Evolutionary conservation across 2,797 vertebrate genomes (phyloP), one percentile per base, ranked within the genome.

Genomic region (Podarcis lilfordi): DNA sequence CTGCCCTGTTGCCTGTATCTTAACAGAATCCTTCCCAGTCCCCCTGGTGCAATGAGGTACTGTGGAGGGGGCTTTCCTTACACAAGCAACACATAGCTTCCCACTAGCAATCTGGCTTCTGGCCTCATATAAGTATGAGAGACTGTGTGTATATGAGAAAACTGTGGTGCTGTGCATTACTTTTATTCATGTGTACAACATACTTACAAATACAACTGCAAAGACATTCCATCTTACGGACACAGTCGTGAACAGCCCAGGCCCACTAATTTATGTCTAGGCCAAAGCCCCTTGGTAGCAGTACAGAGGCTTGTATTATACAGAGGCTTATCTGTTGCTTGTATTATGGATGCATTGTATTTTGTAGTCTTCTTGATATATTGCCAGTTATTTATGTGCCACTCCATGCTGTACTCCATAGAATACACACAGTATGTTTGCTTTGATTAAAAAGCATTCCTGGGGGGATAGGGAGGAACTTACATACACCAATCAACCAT

Each of bases 401-500:
- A 93, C 80, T 59, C 61, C 89, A 79, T 76, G 68, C 85, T 71
- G 45, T n/a, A 85, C 82, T 92, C 92, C 91, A 82, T 9, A 37
- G 90, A 86, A 89, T 94, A 91, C 3, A 32, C 3, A 29, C 74
- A 64, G 29, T 74, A 82, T 92, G 86, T 25, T 94, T 91, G 90
- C 86, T 92, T 89, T 93, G 91, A 93, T 93, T 93, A 93, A 92
- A 85, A 78, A 92, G 78, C 80, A 83, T n/a, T 92, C 92, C 91
- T 94, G 86, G 84, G 92, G 93, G 91, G 37, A 68, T 90, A 92
- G 87, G 88, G 92, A 95, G 89, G 72, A 68, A 71, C 86, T 55
- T 87, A 93, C 90, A 91, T 90, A 90, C 90, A 92, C 91, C 83
- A 91, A 89, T 90, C 94, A 94, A 10, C 72, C 45, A 87, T 66